Conservation (phyloP, 1,140 invertebrate species). For the Episyrphus balteatus region DNA sequence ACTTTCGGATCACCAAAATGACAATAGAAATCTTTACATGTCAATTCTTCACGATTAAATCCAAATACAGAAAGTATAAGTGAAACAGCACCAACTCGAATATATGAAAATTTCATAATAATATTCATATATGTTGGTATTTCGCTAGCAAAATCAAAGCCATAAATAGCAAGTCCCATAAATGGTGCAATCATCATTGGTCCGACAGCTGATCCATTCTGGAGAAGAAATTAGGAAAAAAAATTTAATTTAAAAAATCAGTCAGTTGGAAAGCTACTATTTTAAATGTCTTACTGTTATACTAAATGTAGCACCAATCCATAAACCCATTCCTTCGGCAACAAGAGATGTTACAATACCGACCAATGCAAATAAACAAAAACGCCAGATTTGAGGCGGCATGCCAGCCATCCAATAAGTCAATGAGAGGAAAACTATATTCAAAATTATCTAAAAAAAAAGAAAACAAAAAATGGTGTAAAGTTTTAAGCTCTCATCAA, state of each 20-base stretch:
- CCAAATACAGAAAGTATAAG: slow-evolving; percentile 49
- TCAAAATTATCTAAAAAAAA: slow-evolving; percentile 38
- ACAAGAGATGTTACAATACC: slow-evolving; percentile 46
- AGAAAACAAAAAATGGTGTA: background rate
- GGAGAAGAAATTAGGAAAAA: slow-evolving; percentile 17
- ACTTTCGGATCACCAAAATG: slow-evolving; percentile 48
- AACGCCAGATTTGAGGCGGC: slow-evolving; percentile 41
- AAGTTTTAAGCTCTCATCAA: no score
- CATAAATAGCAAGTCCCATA: slow-evolving; percentile 51
- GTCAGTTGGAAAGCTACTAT: background rate
- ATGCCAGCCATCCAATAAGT: slow-evolving; percentile 50
- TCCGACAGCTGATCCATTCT: slow-evolving; percentile 54
- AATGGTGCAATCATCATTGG: slow-evolving; percentile 49
- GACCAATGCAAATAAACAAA: slow-evolving; percentile 43
- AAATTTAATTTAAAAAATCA: background rate
- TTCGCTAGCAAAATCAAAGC: slow-evolving; percentile 51
- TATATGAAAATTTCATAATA: slow-evolving; percentile 50
- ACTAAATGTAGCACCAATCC: slow-evolving; percentile 52
- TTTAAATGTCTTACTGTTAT: slow-evolving; percentile 41
- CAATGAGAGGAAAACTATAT: slow-evolving; percentile 45
- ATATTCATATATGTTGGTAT: slow-evolving; percentile 46
- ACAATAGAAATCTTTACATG: slow-evolving; percentile 48
- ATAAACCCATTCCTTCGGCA: slow-evolving; percentile 49
- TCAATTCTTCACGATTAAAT: slow-evolving; percentile 42
- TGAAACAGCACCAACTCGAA: slow-evolving; percentile 48